Base-by-base conservation (phyloP, 2,113 vertebrate species). In the Eidolon helvum region DNA sequence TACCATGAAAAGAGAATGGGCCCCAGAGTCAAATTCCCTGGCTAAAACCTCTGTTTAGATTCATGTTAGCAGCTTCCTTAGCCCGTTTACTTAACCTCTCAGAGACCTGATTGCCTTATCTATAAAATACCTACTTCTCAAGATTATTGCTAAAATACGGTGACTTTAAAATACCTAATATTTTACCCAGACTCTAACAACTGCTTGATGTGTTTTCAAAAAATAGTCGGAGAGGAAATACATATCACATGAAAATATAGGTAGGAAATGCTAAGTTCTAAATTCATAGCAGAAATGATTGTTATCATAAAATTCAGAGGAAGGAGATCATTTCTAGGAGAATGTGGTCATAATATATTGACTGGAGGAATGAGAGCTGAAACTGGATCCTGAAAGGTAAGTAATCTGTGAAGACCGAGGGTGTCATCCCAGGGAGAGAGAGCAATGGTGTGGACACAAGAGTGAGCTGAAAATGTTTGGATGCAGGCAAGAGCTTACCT, bases 61-160 rank as follows among this genome's bases (percentile, higher is more conserved):
- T 83, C 43, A 38, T 33, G 10, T 77, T 77, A 77, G 35, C 68
- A 83, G n/a, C 53, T 30, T 55, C 43, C 33, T 91, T 10, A 75
- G 43, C 8, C 43, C 87, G 75, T 87, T 38, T 35, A 65, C 30
- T 63, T 87, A 91, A 35, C 11, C 26, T 91, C 63, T 94, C 84
- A 84, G 53, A 38, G 19, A 45, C 26, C 61, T 77, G 63, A 28
- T 43, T 61, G n/a, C 40, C 12, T 84, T 61, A 89, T 50, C 78
- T 84, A 53, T 85, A 77, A 92, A 96, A 90, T 50, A 74, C 19
- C 24, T 10, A 92, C 43, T 69, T 96, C 38, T 92, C 43, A 95
- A 63, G 4, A 90, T 50, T 48, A 80, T 83, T 72, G 7, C 71
- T 90, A 75, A 92, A 95, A 72, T 90, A 80, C 61, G 24, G 19